Conservation (phyloP, 2,113 vertebrate species). For the Brachionichthys hirsutus region DNA sequence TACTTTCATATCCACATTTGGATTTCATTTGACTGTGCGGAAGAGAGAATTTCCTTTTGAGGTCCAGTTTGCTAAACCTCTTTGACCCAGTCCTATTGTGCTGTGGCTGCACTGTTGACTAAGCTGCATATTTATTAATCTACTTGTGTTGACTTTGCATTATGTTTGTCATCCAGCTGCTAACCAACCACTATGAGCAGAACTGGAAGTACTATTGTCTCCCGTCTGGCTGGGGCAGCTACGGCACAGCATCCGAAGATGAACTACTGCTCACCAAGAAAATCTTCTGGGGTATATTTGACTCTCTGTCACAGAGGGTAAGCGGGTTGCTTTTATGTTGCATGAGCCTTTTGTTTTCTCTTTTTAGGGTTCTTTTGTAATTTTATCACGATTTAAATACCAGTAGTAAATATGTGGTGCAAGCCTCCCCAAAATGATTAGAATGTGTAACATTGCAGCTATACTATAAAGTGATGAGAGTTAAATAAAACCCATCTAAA, state of each 20-base stretch:
- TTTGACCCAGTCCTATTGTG: slow-evolving; percentile 6
- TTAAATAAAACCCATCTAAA: neutral
- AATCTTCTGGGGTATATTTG: slow-evolving; percentile 98
- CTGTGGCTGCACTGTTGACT: neutral
- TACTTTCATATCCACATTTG: slow-evolving; percentile 14
- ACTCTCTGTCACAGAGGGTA: slow-evolving; percentile 96
- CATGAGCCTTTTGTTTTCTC: neutral
- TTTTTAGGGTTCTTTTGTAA: neutral
- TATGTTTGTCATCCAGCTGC: slow-evolving; percentile 78
- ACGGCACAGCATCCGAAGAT: slow-evolving; percentile 91
- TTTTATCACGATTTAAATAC: neutral
- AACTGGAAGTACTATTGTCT: slow-evolving; percentile 99
- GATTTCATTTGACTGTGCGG: slow-evolving; percentile 7
- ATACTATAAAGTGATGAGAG: neutral
- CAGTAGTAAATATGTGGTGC: neutral
- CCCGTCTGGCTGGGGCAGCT: slow-evolving; percentile 92
- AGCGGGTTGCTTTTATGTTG: slow-evolving; percentile 1
- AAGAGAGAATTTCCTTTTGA: slow-evolving; percentile 17
- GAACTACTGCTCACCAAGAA: slow-evolving; percentile 96
- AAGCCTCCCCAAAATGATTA: neutral
- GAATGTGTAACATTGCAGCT: neutral
- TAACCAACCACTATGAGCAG: slow-evolving; percentile 96
- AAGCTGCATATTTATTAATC: neutral
- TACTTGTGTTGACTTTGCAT: slow-evolving; percentile 23
- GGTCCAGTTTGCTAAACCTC: neutral